These are phyloP conservation scores for Momotus momota DNA, from an alignment of 2,797 vertebrate species.

Conservation along the genomic window DNA sequence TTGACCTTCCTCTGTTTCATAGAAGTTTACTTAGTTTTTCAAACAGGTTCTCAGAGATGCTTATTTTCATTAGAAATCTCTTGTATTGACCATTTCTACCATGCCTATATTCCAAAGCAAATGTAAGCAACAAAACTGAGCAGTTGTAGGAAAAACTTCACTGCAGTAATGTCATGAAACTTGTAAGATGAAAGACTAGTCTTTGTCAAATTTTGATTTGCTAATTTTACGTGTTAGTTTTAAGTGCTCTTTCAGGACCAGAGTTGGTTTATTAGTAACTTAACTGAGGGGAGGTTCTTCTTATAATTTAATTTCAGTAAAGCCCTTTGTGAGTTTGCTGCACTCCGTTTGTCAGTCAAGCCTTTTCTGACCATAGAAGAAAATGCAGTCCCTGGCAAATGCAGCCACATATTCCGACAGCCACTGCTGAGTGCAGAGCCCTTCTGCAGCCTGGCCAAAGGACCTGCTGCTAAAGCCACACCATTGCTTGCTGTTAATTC, in stretches of 20 bases:
- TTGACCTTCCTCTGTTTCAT: not conserved
- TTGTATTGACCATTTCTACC: not conserved
- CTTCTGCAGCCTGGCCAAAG: not conserved
- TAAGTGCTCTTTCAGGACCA: not conserved
- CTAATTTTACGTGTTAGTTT: not conserved
- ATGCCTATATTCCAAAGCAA: not conserved
- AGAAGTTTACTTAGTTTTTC: not conserved
- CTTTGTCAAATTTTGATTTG: not conserved
- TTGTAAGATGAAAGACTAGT: not conserved
- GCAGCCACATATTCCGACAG: fast-evolving
- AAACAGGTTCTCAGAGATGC: not conserved
- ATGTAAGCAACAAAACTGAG: not conserved
- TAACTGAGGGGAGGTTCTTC: not conserved
- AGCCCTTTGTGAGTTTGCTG: not conserved
- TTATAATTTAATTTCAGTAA: not conserved
- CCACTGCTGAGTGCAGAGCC: not conserved
- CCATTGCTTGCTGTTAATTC: fast-evolving
- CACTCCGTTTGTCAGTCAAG: fast-evolving
- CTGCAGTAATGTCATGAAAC: not conserved
- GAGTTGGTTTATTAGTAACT: not conserved
- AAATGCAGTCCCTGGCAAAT: not conserved
- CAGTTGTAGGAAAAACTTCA: not conserved
- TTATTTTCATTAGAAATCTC: not conserved
- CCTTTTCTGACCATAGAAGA: not conserved
- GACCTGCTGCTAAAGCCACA: not conserved